Base-by-base conservation (phyloP, 2,113 vertebrate genomes). In the Cepphus grylle region DNA sequence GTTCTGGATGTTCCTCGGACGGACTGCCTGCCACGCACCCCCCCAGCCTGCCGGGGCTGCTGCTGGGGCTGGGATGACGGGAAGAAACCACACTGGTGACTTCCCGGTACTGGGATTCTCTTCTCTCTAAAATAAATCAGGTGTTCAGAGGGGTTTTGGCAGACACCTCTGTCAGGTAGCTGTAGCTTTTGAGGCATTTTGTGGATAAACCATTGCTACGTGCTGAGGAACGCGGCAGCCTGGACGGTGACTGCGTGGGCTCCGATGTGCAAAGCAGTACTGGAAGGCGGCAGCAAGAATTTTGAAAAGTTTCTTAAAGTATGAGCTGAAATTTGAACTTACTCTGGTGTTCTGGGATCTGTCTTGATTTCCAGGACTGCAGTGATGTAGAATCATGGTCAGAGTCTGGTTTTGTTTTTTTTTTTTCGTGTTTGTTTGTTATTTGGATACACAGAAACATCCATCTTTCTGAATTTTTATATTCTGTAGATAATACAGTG, bases 201-300 rank as follows among this genome's bases (percentile, higher is more conserved):
- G 78, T 27, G 55, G 63, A 15, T 53, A 49, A 80, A 43, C 3
- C 23, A 2, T 25, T 18, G 49, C 38, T 73, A 59, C 3, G 3
- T 62, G 62, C 81, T 69, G 63, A 32, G 67, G 59, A 59, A 15
- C 0, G 1, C 1, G n/a, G 29, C 55, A 27, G 66, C 40, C 40
- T 22, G 15, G 29, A 40, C 2, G 2, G n/a, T 8, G 56, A 27
- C 23, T 15, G 32, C 0, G 0, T 12, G 38, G 43, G 15, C 79
- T 65, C 26, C 1, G 2, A 2, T 0, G 3, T 29, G 73, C 30
- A 29, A 29, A 65, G 55, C 63, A 38, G 47, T 21, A 30, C 26
- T 0, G 15, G 50, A 70, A 74, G 22, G 50, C 9, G 2, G 15
- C 26, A 58, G 27, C 40, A 65, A 22, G 27, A 43, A 34, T 62